phyloP scores from a whole-genome alignment of 2,113 vertebrate species.

The Oceanodroma tethys region DNA sequence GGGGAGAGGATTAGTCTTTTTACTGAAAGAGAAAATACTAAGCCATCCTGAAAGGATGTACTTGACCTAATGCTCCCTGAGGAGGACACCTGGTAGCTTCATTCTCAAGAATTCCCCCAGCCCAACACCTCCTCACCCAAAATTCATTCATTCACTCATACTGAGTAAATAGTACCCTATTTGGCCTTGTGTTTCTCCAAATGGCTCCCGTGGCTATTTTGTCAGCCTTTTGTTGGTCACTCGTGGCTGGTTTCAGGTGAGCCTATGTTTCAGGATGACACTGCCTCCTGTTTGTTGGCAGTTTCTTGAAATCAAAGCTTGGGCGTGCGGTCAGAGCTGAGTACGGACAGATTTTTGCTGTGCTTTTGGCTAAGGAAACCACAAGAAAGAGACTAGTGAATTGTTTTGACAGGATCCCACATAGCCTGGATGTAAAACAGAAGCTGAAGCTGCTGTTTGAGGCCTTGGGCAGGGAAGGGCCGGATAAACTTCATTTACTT shows the following conservation, averaged over 20 bases:
- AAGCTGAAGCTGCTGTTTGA: background rate
- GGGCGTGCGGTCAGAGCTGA: background rate
- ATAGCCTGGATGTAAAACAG: background rate
- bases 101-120: background rate
- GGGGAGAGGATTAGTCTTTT: background rate
- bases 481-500: background rate
- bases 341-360: background rate
- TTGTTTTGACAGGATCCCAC: background rate
- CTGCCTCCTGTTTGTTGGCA: background rate
- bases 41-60: background rate
- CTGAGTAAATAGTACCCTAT: background rate
- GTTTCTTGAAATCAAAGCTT: background rate
- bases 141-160: background rate
- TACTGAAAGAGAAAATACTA: background rate
- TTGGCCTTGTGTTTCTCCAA: background rate
- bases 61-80: background rate
- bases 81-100: background rate
- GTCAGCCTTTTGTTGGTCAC: background rate
- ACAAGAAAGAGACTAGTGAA: background rate
- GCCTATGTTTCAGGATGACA: rapidly evolving
- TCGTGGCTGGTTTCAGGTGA: background rate
- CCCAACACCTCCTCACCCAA: background rate
- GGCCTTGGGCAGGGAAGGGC: background rate
- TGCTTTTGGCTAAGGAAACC: background rate
- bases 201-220: background rate